phyloP scores from a whole-genome alignment of 2,797 vertebrate species.

The Falco rusticolus region DNA sequence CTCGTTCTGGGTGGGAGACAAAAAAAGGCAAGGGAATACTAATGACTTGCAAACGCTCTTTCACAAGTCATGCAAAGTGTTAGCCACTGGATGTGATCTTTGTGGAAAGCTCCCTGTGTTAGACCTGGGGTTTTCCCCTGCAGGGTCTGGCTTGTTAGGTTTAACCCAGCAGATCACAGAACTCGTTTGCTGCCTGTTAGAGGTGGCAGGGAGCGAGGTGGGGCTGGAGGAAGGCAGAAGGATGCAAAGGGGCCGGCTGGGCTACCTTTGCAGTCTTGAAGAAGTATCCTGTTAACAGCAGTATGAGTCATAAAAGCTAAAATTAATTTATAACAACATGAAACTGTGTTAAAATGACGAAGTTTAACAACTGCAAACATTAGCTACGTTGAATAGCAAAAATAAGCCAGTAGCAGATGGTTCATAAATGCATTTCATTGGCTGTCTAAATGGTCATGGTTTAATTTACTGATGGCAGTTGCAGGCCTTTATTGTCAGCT shows the following conservation, averaged over 20 bases:
- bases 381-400: background rate
- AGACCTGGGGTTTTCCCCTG: background rate
- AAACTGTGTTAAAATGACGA: background rate
- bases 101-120: background rate
- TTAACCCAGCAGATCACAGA: background rate
- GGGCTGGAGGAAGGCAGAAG: background rate
- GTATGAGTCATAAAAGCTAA: background rate
- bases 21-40: background rate
- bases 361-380: background rate
- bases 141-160: background rate
- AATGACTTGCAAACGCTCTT: background rate
- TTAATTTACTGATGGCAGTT: background rate
- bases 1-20: background rate
- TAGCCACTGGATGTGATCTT: background rate
- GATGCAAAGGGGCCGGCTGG: background rate
- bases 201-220: background rate
- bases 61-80: background rate
- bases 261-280: background rate
- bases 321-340: background rate
- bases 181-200: background rate
- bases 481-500: background rate
- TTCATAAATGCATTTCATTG: background rate
- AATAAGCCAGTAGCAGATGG: conserved; percentile 27
- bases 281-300: background rate
- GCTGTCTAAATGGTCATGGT: background rate